Evolutionary conservation across 2,797 vertebrate genomes (phyloP).

Genomic region (Simalia tracyae): DNA sequence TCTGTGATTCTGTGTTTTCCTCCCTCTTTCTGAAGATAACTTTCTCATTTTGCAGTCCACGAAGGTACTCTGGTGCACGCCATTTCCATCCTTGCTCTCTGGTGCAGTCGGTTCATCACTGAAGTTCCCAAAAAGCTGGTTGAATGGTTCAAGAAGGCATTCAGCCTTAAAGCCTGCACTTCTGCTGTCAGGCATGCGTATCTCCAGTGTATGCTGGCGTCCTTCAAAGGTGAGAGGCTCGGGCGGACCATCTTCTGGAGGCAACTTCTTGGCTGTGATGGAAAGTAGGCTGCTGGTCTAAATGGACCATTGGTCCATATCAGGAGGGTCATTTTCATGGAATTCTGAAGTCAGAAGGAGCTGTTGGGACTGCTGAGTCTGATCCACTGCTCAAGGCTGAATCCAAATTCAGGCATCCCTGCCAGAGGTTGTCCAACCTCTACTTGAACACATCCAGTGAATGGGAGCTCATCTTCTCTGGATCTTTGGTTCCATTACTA

Average conservation of each 20-base stretch:
- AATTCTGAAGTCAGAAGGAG: not conserved
- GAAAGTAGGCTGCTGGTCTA: not conserved
- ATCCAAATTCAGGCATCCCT: no score
- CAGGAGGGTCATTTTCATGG: not conserved
- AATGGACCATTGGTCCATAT: not conserved
- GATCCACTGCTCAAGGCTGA: no score
- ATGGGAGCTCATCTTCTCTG: no score
- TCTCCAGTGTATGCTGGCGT: constrained; percentile 90
- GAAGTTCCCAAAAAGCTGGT: constrained; percentile 85
- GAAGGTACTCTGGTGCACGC: constrained; percentile 93
- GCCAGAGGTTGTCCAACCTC: no score
- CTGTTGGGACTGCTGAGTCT: no score
- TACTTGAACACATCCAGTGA: no score
- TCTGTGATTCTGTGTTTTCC: constrained; percentile 13
- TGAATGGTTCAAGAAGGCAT: constrained; percentile 95
- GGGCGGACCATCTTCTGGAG: not conserved
- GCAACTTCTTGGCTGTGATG: no score
- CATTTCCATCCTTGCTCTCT: constrained; percentile 87
- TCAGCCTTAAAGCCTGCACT: constrained; percentile 92
- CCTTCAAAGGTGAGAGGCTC: constrained; percentile 87
- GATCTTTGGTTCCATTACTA: no score
- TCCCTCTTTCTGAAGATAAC: not conserved
- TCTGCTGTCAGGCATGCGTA: constrained; percentile 93
- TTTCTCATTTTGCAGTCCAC: constrained; percentile 77
- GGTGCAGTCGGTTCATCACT: constrained; percentile 86